A percentile compares a stretch with the other conserved stretches of the same genome.
These are phyloP conservation scores for Erithacus rubecula DNA, from an alignment of 2,797 vertebrate genomes.

Conservation along the genomic window DNA sequence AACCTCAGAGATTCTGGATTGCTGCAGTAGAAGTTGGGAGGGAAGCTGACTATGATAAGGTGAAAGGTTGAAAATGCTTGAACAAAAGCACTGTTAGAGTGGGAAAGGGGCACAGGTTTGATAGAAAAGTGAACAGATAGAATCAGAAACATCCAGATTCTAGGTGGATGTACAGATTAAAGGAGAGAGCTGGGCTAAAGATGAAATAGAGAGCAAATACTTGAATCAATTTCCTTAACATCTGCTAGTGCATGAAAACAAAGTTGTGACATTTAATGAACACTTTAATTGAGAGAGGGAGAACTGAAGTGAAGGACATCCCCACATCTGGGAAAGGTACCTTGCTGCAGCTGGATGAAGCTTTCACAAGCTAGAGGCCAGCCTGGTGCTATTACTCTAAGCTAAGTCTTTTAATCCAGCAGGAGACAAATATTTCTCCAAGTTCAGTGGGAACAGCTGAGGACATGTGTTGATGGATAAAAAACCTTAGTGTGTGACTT, in stretches of 20 bases:
- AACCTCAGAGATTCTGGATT: not conserved
- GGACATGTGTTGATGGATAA: not conserved
- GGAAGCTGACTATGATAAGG: not conserved
- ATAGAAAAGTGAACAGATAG: not conserved
- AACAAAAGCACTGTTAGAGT: not conserved
- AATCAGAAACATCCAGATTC: not conserved
- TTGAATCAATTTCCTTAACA: not conserved
- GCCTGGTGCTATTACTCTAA: not conserved
- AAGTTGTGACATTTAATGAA: not conserved
- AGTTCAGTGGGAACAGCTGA: not conserved
- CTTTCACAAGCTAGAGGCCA: not conserved
- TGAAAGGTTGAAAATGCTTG: not conserved
- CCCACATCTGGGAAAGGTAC: not conserved
- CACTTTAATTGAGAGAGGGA: not conserved
- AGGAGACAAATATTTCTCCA: not conserved
- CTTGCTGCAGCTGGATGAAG: not conserved
- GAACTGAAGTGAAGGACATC: not conserved
- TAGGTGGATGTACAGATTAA: not conserved
- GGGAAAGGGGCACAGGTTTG: not conserved
- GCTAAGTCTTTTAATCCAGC: not conserved
- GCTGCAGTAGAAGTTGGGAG: not conserved
- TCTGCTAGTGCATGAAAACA: not conserved
- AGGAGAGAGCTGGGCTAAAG: not conserved
- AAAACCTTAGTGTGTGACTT: not conserved
- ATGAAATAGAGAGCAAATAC: not conserved